Evolutionary conservation across 2,113 vertebrate species (phyloP).

Genomic region (Lates calcarifer): DNA sequence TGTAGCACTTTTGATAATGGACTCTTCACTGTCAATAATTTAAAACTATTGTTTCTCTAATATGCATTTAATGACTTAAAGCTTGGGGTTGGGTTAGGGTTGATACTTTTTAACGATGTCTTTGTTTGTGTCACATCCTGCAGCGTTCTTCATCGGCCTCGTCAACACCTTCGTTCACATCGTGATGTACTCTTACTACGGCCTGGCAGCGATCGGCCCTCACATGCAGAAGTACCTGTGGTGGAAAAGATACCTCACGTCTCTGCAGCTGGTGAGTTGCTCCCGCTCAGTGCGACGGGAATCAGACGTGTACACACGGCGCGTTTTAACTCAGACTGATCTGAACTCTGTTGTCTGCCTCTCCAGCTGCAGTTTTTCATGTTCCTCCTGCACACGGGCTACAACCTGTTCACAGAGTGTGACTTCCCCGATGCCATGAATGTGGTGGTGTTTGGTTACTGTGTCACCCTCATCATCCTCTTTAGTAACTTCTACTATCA

Average conservation of each 20-base stretch:
- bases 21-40: neutral
- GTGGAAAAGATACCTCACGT: conserved; percentile 87
- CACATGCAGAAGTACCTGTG: conserved; percentile 82
- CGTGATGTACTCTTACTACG: conserved; percentile 85
- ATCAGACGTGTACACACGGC: no score
- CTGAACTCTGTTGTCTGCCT: neutral
- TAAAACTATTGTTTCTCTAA: neutral
- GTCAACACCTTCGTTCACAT: conserved; percentile 86
- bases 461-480: conserved; percentile 82
- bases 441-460: conserved; percentile 75
- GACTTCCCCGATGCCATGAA: conserved; percentile 83
- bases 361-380: conserved; percentile 85
- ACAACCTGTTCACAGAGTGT: conserved; percentile 84
- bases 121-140: neutral
- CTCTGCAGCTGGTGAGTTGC: conserved; percentile 85
- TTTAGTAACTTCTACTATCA: conserved; percentile 84
- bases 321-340: neutral
- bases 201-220: conserved; percentile 82
- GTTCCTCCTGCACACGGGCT: conserved; percentile 81
- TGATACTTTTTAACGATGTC: neutral
- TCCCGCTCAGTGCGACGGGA: neutral
- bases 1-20: neutral
- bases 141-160: conserved; percentile 85
- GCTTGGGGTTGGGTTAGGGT: neutral
- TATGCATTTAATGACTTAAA: neutral